A percentile compares a stretch with the other conserved stretches of the same genome.
phyloP scores from a whole-genome alignment of 2,888 invertebrate genomes.

The Tridacna gigas region DNA sequence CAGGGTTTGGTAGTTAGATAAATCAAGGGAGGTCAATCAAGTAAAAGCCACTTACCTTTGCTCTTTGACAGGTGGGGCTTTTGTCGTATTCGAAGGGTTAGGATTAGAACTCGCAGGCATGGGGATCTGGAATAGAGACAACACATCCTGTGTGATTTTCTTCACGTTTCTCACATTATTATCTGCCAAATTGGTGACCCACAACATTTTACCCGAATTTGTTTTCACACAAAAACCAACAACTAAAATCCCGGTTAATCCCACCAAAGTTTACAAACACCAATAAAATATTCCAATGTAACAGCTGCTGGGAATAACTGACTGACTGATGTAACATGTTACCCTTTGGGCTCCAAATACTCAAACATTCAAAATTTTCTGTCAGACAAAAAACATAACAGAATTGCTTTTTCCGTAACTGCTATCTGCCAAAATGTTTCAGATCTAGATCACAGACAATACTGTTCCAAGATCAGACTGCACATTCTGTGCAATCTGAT shows the following conservation, averaged over 20 bases:
- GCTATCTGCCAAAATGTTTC: too few species aligned
- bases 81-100: background rate
- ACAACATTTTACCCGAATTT: slow-evolving; percentile 50
- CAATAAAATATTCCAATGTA: background rate
- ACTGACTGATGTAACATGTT: too few species aligned
- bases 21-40: background rate
- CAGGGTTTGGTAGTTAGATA: background rate
- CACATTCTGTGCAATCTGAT: too few species aligned
- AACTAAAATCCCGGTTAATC: background rate
- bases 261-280: slow-evolving; percentile 1
- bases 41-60: slow-evolving; percentile 21
- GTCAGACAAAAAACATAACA: too few species aligned
- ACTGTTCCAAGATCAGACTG: too few species aligned
- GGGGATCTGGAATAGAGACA: slow-evolving; percentile 62
- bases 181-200: slow-evolving; percentile 52
- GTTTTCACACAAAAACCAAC: background rate
- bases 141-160: slow-evolving; percentile 60
- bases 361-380: too few species aligned
- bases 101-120: background rate
- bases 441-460: too few species aligned
- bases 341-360: too few species aligned
- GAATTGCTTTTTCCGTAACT: too few species aligned
- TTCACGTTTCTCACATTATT: slow-evolving; percentile 59
- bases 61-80: slow-evolving; percentile 31
- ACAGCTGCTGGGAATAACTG: background rate